A percentile compares a stretch with the other conserved stretches of the same genome.
These are phyloP conservation scores for Turritopsis rubra DNA, from an alignment of 30 jellyfish, hydroid and myxozoan genomes.

Conservation along the genomic window DNA sequence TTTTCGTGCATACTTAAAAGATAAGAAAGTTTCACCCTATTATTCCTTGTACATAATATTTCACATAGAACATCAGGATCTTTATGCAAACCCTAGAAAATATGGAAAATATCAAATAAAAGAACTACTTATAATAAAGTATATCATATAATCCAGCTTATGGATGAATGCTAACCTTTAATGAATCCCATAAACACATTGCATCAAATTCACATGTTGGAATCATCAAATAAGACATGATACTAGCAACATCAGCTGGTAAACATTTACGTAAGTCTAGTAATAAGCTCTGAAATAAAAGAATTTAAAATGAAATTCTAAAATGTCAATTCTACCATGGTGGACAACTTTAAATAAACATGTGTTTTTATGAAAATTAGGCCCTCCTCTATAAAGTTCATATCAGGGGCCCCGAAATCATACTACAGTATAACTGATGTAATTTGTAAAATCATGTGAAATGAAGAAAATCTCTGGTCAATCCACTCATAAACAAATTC, in stretches of 20 bases:
- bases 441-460: too few relatives aligned
- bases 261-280: slow-evolving; percentile 49
- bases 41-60: slow-evolving; percentile 70
- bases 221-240: slow-evolving; percentile 84
- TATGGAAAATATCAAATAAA: background rate
- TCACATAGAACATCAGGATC: slow-evolving; percentile 87
- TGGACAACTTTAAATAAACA: too few relatives aligned
- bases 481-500: too few relatives aligned
- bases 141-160: background rate
- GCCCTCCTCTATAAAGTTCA: too few relatives aligned
- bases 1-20: too few relatives aligned
- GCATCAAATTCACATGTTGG: slow-evolving; percentile 92
- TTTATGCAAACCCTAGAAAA: slow-evolving; percentile 75
- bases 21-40: slow-evolving; percentile 45
- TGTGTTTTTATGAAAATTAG: background rate
- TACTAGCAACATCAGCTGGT: slow-evolving; percentile 91
- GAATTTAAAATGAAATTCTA: too few relatives aligned
- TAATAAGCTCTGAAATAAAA: slow-evolving; percentile 48
- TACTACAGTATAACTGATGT: too few relatives aligned
- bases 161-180: slow-evolving; percentile 44
- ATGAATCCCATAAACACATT: slow-evolving; percentile 83
- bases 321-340: too few relatives aligned
- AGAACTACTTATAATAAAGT: background rate
- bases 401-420: too few relatives aligned
- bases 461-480: too few relatives aligned